Percentiles rank a stretch among this genome's conserved stretches.
Evolutionary conservation across 2,888 invertebrate genomes (phyloP).

Genomic region (Balanococcus diminutus): DNA sequence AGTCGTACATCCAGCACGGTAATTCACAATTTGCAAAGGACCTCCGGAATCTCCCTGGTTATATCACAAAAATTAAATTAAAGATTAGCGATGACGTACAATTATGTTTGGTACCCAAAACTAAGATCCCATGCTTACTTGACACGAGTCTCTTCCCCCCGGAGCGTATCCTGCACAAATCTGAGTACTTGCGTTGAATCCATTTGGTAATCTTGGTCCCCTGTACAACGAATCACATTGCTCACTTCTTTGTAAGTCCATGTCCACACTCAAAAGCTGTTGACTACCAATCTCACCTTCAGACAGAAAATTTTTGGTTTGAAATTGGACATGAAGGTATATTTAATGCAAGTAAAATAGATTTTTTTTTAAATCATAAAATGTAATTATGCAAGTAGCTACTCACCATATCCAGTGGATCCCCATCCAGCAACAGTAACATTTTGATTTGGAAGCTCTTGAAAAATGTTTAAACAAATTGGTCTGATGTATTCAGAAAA

Average conservation of each 20-base stretch:
- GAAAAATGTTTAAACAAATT: neutral
- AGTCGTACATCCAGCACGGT: neutral
- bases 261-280: neutral
- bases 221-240: neutral
- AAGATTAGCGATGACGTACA: no score
- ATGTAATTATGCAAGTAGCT: neutral
- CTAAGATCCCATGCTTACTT: neutral
- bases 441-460: neutral
- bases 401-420: neutral
- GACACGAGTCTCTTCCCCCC: neutral
- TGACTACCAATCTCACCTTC: neutral
- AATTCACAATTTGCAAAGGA: neutral
- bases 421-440: neutral
- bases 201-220: neutral
- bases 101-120: no score
- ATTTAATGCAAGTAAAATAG: no score
- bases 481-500: neutral
- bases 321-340: no score
- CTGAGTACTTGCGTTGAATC: slow-evolving; percentile 59
- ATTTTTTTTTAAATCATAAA: no score
- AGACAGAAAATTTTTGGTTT: neutral
- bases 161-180: neutral
- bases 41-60: neutral
- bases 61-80: neutral
- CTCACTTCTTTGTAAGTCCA: neutral